A percentile compares a stretch with the other conserved stretches of the same genome.
These are phyloP conservation scores for Vireo altiloquus DNA, from an alignment of 2,113 vertebrate species.

Conservation along the genomic window DNA sequence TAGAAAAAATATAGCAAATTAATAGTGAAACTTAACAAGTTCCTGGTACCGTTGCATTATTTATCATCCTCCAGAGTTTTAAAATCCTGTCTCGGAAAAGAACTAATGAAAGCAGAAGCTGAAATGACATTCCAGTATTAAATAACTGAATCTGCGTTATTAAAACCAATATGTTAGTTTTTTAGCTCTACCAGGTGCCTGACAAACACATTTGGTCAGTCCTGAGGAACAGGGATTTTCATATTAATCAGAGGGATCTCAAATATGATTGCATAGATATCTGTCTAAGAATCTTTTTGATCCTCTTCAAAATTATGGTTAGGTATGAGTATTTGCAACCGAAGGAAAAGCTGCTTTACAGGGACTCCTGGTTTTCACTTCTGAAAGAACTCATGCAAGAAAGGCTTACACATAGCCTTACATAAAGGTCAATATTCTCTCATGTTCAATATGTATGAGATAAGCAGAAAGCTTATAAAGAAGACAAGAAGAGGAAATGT, in stretches of 20 bases:
- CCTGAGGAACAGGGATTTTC: not conserved
- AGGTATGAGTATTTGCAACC: not conserved
- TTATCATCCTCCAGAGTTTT: not conserved
- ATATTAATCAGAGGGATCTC: not conserved
- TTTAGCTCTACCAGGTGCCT: not conserved
- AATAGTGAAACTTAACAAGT: not conserved
- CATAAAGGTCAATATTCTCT: not conserved
- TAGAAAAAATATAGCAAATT: not conserved
- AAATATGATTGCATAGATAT: not conserved
- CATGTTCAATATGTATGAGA: not conserved
- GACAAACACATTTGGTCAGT: not conserved
- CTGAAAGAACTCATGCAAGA: not conserved
- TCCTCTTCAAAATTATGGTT: not conserved
- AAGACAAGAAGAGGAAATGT: rapidly evolving
- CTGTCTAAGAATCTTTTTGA: not conserved
- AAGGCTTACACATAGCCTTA: not conserved
- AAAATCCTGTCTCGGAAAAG: not conserved
- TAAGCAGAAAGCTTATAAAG: not conserved
- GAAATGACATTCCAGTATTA: not conserved
- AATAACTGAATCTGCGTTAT: not conserved
- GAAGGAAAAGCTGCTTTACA: not conserved
- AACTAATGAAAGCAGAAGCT: not conserved
- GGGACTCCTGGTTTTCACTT: not conserved
- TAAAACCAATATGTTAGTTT: not conserved
- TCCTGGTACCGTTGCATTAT: not conserved